Conservation (phyloP, 2,113 vertebrate genomes). For the Tylochromis polylepis region DNA sequence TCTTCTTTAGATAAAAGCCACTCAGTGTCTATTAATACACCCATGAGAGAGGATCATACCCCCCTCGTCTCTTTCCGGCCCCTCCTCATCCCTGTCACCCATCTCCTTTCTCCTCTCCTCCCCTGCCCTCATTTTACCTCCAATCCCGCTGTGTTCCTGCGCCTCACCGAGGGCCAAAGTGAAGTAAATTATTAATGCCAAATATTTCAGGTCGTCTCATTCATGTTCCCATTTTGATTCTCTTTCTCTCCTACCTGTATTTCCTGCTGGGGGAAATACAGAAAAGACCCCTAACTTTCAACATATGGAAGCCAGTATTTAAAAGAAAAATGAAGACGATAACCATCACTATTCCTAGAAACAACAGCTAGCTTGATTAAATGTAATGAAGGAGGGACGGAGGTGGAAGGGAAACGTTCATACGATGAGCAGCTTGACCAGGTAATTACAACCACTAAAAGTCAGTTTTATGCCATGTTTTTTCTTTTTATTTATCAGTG, state of each 20-base stretch:
- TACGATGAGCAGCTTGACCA: accelerated
- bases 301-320: not conserved
- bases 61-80: not conserved
- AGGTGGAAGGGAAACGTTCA: not conserved
- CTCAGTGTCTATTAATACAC: slow-evolving; percentile 68
- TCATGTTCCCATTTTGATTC: not conserved
- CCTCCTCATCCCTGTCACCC: not conserved
- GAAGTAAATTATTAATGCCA: slow-evolving; percentile 23
- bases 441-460: not conserved
- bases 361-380: not conserved
- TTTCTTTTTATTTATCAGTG: not conserved
- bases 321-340: not conserved
- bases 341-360: not conserved
- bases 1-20: slow-evolving; percentile 62
- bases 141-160: not conserved
- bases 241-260: not conserved
- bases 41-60: slow-evolving; percentile 21
- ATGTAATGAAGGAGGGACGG: not conserved
- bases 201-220: not conserved
- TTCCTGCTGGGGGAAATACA: not conserved
- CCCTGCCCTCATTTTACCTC: not conserved
- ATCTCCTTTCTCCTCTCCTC: not conserved
- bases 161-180: not conserved
- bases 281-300: not conserved
- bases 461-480: not conserved